Percentiles rank a stretch among this genome's conserved stretches.
Conservation (phyloP, 1,140 invertebrate genomes). For the Sinella curviseta region DNA sequence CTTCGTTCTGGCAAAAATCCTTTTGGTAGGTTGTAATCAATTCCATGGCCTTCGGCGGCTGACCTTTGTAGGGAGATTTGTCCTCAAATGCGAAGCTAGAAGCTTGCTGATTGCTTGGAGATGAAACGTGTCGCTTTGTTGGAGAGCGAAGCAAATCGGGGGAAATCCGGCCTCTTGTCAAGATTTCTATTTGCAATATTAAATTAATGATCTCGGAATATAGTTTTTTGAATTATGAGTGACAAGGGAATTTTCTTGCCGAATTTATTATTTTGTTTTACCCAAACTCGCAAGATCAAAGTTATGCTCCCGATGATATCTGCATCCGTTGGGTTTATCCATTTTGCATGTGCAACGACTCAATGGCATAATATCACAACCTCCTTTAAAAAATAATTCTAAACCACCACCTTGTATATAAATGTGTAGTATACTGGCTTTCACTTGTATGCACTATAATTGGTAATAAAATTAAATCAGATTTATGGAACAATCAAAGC, state of each 20-base stretch:
- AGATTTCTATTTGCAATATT: background rate
- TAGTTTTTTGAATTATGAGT: no score
- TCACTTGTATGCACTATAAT: no score
- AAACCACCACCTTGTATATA: no score
- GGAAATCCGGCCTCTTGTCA: slow-evolving; percentile 1
- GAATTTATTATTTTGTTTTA: background rate
- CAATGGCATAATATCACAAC: background rate
- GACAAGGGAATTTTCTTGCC: no score
- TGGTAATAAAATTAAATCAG: no score
- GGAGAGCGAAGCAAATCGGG: background rate
- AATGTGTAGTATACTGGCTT: no score
- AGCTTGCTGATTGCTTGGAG: slow-evolving; percentile 17
- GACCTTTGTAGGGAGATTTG: background rate
- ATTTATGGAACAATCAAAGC: no score
- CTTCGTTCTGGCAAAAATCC: background rate
- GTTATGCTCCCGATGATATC: slow-evolving; percentile 1
- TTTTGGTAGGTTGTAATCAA: background rate
- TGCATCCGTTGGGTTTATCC: background rate
- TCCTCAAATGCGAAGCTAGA: slow-evolving; percentile 14
- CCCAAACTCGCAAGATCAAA: slow-evolving; percentile 4
- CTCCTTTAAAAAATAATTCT: no score
- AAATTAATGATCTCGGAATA: background rate
- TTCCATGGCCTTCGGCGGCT: background rate
- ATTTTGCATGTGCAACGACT: slow-evolving; percentile 18
- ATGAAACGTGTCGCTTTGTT: background rate